A percentile compares a stretch with the other conserved stretches of the same genome.
phyloP scores from a whole-genome alignment of 2,888 invertebrate genomes.

The Phortica okadai region DNA sequence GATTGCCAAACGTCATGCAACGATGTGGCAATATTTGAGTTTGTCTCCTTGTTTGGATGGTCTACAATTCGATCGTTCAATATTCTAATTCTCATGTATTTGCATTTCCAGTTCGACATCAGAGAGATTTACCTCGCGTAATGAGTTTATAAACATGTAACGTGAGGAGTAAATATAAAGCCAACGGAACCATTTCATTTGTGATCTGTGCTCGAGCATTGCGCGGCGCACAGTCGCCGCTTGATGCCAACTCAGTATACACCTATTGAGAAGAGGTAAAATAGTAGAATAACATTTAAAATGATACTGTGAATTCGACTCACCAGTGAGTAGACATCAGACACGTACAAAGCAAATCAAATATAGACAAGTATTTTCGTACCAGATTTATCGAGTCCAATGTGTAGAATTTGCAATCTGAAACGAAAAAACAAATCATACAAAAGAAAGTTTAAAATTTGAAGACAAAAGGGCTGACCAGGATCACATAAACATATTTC shows the following conservation, averaged over 20 bases:
- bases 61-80: conserved; percentile 28
- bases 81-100: conserved; percentile 78
- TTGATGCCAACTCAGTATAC: conserved; percentile 81
- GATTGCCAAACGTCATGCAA: not conserved
- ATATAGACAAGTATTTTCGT: conserved; percentile 89
- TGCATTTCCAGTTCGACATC: conserved; percentile 87
- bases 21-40: not conserved
- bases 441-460: not conserved
- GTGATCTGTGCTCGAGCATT: conserved; percentile 92
- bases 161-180: conserved; percentile 93
- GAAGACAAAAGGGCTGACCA: no score
- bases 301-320: conserved; percentile 56
- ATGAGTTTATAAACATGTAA: conserved; percentile 93
- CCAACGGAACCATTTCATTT: conserved; percentile 95
- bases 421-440: conserved; percentile 63
- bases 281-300: not conserved
- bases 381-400: conserved; percentile 90
- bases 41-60: conserved; percentile 56
- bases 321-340: conserved; percentile 87
- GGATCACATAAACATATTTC: no score
- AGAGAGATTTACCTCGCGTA: conserved; percentile 84
- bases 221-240: conserved; percentile 82
- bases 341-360: conserved; percentile 90
- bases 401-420: conserved; percentile 89
- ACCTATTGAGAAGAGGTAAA: conserved; percentile 76